Evolutionary conservation across 2,888 invertebrate species (phyloP).

Genomic region (Carcina quercana): DNA sequence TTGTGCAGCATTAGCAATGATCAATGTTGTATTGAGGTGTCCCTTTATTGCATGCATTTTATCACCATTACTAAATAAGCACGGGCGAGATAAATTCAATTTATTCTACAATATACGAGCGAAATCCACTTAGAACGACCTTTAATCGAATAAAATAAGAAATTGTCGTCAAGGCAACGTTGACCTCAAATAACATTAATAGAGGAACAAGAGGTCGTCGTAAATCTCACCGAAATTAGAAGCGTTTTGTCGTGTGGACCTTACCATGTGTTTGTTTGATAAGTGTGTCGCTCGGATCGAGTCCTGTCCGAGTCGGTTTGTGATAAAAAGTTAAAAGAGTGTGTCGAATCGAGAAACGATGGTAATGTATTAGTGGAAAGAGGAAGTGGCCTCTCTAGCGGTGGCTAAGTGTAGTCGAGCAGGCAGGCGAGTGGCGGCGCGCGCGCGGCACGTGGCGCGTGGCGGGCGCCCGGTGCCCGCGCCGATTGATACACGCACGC

Average conservation of each 20-base stretch:
- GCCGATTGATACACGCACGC: slow-evolving; percentile 43
- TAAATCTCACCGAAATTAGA: slow-evolving; percentile 22
- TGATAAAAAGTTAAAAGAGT: slow-evolving; percentile 4
- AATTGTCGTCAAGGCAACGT: slow-evolving; percentile 20
- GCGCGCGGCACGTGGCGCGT: slow-evolving; percentile 12
- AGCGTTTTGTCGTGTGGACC: slow-evolving; percentile 7
- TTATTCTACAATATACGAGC: slow-evolving; percentile 9
- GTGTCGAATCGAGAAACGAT: slow-evolving; percentile 17
- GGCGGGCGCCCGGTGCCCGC: slow-evolving; percentile 14
- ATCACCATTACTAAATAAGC: slow-evolving; percentile 39
- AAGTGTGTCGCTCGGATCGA: slow-evolving; percentile 9
- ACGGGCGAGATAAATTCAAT: slow-evolving; percentile 26
- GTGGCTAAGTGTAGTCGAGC: slow-evolving; percentile 13
- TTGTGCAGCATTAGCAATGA: slow-evolving; percentile 50
- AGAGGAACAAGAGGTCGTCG: slow-evolving; percentile 14
- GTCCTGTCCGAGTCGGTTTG: slow-evolving; percentile 11
- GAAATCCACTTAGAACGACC: slow-evolving; percentile 5
- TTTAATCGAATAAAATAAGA: slow-evolving; percentile 16
- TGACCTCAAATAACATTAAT: slow-evolving; percentile 18
- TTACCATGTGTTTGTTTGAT: slow-evolving; percentile 11
- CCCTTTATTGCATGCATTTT: slow-evolving; percentile 42
- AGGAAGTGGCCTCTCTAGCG: slow-evolving; percentile 22
- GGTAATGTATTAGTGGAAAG: slow-evolving; percentile 10
- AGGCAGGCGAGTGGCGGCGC: slow-evolving; percentile 9
- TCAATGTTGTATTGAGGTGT: slow-evolving; percentile 52